Evolutionary conservation across 2,888 invertebrate genomes (phyloP), one percentile per base, ranked within the genome.

Genomic region (Osedax frankpressi): DNA sequence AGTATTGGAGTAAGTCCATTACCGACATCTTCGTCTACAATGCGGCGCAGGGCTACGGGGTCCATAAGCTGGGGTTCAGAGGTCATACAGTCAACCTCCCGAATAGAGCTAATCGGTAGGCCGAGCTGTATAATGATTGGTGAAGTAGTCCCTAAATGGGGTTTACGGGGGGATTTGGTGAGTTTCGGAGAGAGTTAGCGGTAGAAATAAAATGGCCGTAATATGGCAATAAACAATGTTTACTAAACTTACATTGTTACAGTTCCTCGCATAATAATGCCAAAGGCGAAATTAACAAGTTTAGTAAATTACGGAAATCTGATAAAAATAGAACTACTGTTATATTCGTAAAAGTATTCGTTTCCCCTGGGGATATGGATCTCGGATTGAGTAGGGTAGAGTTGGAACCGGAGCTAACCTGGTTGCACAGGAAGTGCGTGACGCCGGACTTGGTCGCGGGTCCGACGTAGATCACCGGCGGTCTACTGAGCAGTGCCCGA

Each of bases 101-200:
- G 88, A 26, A 94, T 90, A 80, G 92, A 92, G 30, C 91, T 90
- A 73, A 92, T 85, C 0, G 94, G 93, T 74, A 95, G 86, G 11
- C 93, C 92, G 65, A 94, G 86, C 88, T 89, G 81, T 72, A 29
- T 71, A 19, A 3, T 30, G n/a, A 62, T 25, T n/a, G 30, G 2
- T 44, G 1, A 11, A 6, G 44, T 44, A 19, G 44, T 6, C 11
- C 44, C 6, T 44, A 11, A 44, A 19, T 44, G 44, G 19, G 11
- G 44, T 6, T 6, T 44, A 19, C 11, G 44, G 11, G 19, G 44
- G 44, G 44, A 6, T 11, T 44, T 44, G 19, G 44, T 44, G 44
- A 44, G 11, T 6, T 6, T 6, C 19, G 44, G 44, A 65, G 24
- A 11, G 6, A 24, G 67, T 6, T 6, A 65, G 6, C 11, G 11